Evolutionary conservation across 1,140 invertebrate genomes (phyloP).

Genomic region (Eciton burchellii): DNA sequence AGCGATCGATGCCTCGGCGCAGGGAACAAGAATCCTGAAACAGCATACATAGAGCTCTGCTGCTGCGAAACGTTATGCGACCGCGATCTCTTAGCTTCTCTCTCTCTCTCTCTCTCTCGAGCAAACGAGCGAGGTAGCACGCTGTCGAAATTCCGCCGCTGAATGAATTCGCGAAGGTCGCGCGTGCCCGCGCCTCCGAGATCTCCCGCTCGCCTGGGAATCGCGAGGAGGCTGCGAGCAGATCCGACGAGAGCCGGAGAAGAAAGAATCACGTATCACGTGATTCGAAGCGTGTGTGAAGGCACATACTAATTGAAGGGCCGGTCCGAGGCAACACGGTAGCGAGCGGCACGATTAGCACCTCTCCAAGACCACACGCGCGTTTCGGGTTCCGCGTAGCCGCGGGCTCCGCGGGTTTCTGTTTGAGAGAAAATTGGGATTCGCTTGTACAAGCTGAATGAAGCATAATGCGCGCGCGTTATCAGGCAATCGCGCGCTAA

Average conservation of each 20-base stretch:
- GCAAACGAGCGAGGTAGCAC: too few relatives aligned
- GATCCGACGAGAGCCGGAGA: slow-evolving; percentile 31
- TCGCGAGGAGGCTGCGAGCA: slow-evolving; percentile 18
- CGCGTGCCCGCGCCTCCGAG: neutral
- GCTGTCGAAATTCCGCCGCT: too few relatives aligned
- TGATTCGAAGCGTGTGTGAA: slow-evolving; percentile 61
- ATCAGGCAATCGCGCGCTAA: slow-evolving; percentile 24
- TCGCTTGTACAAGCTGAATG: neutral
- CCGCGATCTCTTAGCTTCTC: too few relatives aligned
- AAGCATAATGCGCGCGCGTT: slow-evolving; percentile 8
- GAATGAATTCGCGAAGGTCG: neutral
- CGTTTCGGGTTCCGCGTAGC: slow-evolving; percentile 69
- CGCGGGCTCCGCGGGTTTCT: slow-evolving; percentile 31
- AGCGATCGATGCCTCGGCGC: too few relatives aligned
- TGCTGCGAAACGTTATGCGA: too few relatives aligned
- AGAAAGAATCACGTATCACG: slow-evolving; percentile 26
- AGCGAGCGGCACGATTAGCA: slow-evolving; percentile 84
- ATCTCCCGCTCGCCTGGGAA: neutral
- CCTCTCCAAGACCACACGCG: slow-evolving; percentile 83
- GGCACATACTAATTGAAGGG: slow-evolving; percentile 85
- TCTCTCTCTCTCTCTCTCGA: too few relatives aligned
- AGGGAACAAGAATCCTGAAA: too few relatives aligned
- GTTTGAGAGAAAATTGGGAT: slow-evolving; percentile 49
- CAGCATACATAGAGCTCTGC: too few relatives aligned
- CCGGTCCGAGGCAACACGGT: slow-evolving; percentile 81